Percentiles rank a stretch among this genome's conserved stretches.
Conservation (phyloP, 2,888 invertebrate species). For the Parnassius apollo region DNA sequence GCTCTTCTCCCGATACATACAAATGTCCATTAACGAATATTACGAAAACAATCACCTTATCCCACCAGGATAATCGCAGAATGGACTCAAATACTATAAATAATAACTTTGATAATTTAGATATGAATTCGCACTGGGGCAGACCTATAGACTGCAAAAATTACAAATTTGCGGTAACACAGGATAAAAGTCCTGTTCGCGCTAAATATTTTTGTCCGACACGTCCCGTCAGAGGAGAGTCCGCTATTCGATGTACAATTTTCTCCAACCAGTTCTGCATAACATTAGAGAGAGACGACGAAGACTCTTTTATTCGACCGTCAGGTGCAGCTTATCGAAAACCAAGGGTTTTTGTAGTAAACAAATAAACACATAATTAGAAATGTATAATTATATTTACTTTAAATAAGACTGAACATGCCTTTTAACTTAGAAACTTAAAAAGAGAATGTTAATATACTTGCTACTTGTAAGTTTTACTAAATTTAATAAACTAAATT, state of each 20-base stretch:
- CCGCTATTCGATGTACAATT: slow-evolving; percentile 59
- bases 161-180: slow-evolving; percentile 67
- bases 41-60: slow-evolving; percentile 46
- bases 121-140: slow-evolving; percentile 29
- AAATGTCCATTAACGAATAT: slow-evolving; percentile 56
- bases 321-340: slow-evolving; percentile 51
- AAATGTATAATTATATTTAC: slow-evolving; percentile 11
- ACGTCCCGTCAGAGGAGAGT: slow-evolving; percentile 54
- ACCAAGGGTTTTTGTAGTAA: slow-evolving; percentile 42
- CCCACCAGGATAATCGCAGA: slow-evolving; percentile 43
- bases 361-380: slow-evolving; percentile 20
- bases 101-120: slow-evolving; percentile 26
- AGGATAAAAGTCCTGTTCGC: slow-evolving; percentile 51
- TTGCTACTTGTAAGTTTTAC: neutral
- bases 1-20: slow-evolving; percentile 63
- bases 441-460: slow-evolving; percentile 1
- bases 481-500: slow-evolving; percentile 18
- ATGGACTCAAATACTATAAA: slow-evolving; percentile 37
- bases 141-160: slow-evolving; percentile 69
- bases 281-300: slow-evolving; percentile 59
- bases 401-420: slow-evolving; percentile 28
- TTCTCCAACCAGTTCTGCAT: slow-evolving; percentile 73
- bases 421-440: neutral
- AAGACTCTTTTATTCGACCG: slow-evolving; percentile 59
- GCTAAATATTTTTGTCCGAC: slow-evolving; percentile 70